Evolutionary conservation across 1,140 invertebrate genomes (phyloP).

Genomic region (Panagrolaimus sp.): DNA sequence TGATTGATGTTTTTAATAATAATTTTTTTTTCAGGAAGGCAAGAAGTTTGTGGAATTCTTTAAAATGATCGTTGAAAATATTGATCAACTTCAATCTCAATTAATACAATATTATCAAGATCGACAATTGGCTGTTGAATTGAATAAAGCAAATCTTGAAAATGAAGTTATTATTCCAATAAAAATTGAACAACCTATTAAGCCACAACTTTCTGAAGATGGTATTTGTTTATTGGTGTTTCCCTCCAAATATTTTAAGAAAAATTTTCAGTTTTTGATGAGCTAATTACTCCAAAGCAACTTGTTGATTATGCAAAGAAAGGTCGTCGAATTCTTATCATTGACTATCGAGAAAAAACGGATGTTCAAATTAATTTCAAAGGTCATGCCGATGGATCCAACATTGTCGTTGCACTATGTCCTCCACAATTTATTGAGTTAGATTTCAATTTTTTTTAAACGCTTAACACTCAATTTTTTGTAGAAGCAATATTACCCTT

Average conservation of each 20-base stretch:
- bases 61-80: neutral
- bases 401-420: constrained; percentile 3
- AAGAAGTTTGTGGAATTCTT: neutral
- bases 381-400: neutral
- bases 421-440: neutral
- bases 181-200: neutral
- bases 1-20: neutral
- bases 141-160: neutral
- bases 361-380: neutral
- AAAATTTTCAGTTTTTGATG: neutral
- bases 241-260: neutral
- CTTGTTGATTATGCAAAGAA: neutral
- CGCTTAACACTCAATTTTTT: neutral
- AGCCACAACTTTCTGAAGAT: neutral
- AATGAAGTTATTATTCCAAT: neutral
- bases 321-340: neutral
- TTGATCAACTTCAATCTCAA: neutral
- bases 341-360: neutral
- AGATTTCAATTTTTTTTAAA: neutral
- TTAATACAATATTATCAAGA: neutral
- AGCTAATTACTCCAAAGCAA: neutral
- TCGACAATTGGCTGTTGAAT: no score
- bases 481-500: neutral
- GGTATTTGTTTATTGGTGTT: neutral
- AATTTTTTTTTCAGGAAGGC: neutral